Base-by-base conservation (phyloP, 2,888 invertebrate genomes). In the Microctonus hyperodae region DNA sequence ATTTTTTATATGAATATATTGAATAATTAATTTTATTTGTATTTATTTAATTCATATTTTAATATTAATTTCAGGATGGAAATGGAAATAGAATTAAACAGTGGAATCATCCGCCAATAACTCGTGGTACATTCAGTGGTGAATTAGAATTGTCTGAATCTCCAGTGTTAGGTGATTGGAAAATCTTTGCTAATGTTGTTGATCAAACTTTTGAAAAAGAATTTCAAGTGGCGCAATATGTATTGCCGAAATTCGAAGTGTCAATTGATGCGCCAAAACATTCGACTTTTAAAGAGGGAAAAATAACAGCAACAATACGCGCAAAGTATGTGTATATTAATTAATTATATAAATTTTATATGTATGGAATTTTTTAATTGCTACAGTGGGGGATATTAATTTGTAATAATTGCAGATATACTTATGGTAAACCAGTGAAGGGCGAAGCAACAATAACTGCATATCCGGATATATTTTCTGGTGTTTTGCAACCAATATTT, bases 241-340 rank as follows among this genome's bases (percentile, higher is more conserved):
- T 98, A 64, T 85, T 96, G 73, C 98, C 98, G 0, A 97, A 97
- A 81, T 98, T 97, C 84, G 91, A 96, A 79, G 93, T 98, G 68
- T 89, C 89, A 33, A 90, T 98, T 69, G 90, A 93, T 72, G 88
- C 95, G 35, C 92, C 94, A 0, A 89, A 92, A 63, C 94, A 95
- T 83, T 89, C 92, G 6, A 91, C 95, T 1, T 92, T 94, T 80
- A 90, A 90, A 72, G 94, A 95, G 62, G 91, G 91, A 53, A 89
- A 90, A 70, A 88, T 97, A 57, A 88, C 88, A 22, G 92, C 93
- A 25, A 92, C 93, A 23, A 88, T 98, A 3, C 89, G 91, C 62
- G 92, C 97, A 20, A 93, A 91, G 93, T 96, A 87, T 87, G 86
- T 83, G 9, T 83, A 10, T 2, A 25, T 57, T 1, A 53, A 44